Percentiles rank a stretch among this genome's conserved stretches.
Conservation (phyloP, 2,888 invertebrate genomes). For the Ligdia adustata region DNA sequence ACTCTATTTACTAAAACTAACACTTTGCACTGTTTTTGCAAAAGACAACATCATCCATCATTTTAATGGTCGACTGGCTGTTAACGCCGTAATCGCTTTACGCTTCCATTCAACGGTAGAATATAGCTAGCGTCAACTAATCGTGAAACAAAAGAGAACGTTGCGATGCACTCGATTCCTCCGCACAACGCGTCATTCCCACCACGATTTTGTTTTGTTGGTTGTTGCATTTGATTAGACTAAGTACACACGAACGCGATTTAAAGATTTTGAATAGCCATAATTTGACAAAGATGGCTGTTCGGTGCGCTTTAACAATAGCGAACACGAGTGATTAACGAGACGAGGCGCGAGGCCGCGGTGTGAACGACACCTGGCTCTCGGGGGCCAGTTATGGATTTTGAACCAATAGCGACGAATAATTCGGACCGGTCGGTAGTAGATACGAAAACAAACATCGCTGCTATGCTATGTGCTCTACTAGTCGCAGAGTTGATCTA, state of each 20-base stretch:
- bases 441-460: conserved; percentile 61
- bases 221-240: conserved; percentile 62
- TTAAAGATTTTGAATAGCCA: conserved; percentile 69
- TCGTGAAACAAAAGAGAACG: conserved; percentile 82
- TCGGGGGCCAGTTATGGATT: conserved; percentile 83
- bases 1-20: conserved; percentile 74
- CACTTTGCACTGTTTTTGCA: conserved; percentile 76
- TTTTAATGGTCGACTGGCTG: conserved; percentile 79
- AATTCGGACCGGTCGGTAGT: conserved; percentile 76
- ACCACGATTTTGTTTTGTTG: conserved; percentile 69
- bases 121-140: conserved; percentile 60
- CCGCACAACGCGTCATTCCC: conserved; percentile 63
- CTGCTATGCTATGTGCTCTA: conserved; percentile 55
- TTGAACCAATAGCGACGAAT: conserved; percentile 83
- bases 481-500: conserved; percentile 31
- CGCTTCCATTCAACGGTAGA: conserved; percentile 75
- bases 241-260: conserved; percentile 40
- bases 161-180: conserved; percentile 66
- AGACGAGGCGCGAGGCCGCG: conserved; percentile 84
- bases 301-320: conserved; percentile 81
- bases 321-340: conserved; percentile 83
- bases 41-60: conserved; percentile 79
- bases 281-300: conserved; percentile 84
- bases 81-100: conserved; percentile 67
- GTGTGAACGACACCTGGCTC: conserved; percentile 85